Conservation (phyloP, 2,797 vertebrate species). For the Synaphobranchus kaupii region DNA sequence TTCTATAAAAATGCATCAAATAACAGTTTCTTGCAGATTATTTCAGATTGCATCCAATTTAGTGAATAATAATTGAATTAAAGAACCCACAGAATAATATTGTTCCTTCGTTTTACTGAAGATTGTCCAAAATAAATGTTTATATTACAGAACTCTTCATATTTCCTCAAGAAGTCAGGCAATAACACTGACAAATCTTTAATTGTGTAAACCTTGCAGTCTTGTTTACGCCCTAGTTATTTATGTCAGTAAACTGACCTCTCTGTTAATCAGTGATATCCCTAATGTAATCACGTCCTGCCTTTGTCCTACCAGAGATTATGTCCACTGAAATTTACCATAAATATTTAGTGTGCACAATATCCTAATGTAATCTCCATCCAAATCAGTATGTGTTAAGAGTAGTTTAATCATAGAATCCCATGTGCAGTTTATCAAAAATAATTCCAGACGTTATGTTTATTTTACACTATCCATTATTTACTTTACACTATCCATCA, state of each 20-base stretch:
- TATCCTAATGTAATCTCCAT: neutral
- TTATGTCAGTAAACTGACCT: neutral
- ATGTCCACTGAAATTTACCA: neutral
- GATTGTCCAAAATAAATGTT: neutral
- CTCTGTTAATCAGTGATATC: neutral
- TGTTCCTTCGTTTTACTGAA: neutral
- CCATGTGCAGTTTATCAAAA: neutral
- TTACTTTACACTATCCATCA: neutral
- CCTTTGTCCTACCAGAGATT: neutral
- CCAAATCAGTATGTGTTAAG: neutral
- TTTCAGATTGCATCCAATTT: neutral
- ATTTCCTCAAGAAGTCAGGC: too few relatives aligned
- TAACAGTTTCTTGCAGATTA: neutral
- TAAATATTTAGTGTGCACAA: neutral
- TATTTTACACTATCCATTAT: too few relatives aligned
- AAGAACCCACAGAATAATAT: neutral
- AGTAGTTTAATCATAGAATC: neutral
- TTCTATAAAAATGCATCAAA: neutral
- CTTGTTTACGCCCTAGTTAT: neutral
- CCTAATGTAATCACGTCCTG: neutral
- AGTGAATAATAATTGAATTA: neutral
- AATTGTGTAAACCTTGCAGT: neutral
- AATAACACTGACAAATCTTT: neutral
- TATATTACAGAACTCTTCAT: neutral
- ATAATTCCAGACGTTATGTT: neutral